Evolutionary conservation across 2,888 invertebrate species (phyloP), one percentile per base, ranked within the genome.

Genomic region (Cylloceria caligata): DNA sequence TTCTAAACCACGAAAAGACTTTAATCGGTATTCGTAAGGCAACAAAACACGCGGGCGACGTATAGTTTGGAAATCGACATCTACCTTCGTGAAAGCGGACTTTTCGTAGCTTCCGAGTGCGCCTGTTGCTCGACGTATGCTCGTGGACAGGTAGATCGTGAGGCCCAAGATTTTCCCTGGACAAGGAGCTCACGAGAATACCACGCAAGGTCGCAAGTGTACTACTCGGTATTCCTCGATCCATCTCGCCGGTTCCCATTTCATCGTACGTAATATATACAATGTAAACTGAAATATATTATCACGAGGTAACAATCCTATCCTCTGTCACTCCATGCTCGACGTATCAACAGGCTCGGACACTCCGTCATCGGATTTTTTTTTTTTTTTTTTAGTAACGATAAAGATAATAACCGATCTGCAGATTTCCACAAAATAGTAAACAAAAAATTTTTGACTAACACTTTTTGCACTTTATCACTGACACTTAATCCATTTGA

Each of bases 101-200:
- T 87, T 92, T 93, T 80, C 92, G 87, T 34, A 81, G 74, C 67
- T 87, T 81, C 42, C 90, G 89, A 74, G 57, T 30, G 67, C 62
- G 76, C 47, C 82, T 62, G 36, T 71, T 74, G 81, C 88, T 88
- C 68, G 85, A 81, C n/a, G 81, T 86, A 69, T 87, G 87, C 82
- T 91, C 91, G 74, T 89, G 90, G 75, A 90, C 76, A 64, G 91
- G 88, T 67, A 93, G 89, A 87, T 94, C 94, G 88, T 93, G 92
- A 49, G 93, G 92, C 7, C 94, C 93, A 76, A 94, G 93, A 90
- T 95, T 95, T 91, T 95, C 95, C 83, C 93, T 92, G 39, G 94
- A 94, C 87, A 95, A 88, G 49, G 94, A 94, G 81, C 93, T 93
- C 86, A 94, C 94, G 74, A 95, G 93, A 86, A 95, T 94, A 73